A percentile compares a stretch with the other conserved stretches of the same genome.
Evolutionary conservation across 2,888 invertebrate species (phyloP).

Genomic region (Sminthurinus aureus): DNA sequence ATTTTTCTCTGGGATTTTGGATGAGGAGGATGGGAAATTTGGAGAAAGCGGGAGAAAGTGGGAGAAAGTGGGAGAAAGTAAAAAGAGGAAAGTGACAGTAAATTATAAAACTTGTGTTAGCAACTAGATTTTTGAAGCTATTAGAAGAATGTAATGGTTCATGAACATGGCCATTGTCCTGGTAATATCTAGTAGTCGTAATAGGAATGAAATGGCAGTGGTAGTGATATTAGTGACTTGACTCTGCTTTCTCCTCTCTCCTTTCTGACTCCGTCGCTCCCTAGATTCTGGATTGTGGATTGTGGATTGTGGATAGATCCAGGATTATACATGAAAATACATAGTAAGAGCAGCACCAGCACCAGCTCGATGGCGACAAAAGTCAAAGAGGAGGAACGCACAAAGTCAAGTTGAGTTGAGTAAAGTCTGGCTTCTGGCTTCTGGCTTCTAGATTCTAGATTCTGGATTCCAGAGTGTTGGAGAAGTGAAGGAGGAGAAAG

Average conservation of each 20-base stretch:
- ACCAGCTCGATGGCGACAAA: too few relatives aligned
- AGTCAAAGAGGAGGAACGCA: too few relatives aligned
- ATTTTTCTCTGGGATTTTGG: not conserved
- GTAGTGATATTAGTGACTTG: constrained; percentile 11
- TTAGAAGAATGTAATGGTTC: constrained; percentile 39
- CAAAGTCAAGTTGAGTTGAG: too few relatives aligned
- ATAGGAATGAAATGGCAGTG: not conserved
- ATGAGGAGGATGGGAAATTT: not conserved
- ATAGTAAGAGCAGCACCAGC: too few relatives aligned
- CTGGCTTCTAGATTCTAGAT: not conserved
- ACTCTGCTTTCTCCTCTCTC: too few relatives aligned
- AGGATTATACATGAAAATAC: too few relatives aligned
- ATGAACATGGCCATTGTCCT: constrained; percentile 34
- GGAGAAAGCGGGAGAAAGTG: not conserved
- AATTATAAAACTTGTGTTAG: constrained; percentile 27
- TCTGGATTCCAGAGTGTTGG: not conserved
- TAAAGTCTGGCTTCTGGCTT: too few relatives aligned
- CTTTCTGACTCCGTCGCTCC: too few relatives aligned
- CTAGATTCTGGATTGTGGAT: too few relatives aligned
- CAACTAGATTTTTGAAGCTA: constrained; percentile 25
- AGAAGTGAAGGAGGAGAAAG: constrained; percentile 1
- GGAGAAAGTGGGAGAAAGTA: not conserved
- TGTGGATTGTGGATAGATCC: too few relatives aligned
- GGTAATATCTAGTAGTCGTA: constrained; percentile 18
- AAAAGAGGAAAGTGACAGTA: not conserved